phyloP scores from a whole-genome alignment of 2,888 invertebrate genomes.

The Pilophorus perplexus region DNA sequence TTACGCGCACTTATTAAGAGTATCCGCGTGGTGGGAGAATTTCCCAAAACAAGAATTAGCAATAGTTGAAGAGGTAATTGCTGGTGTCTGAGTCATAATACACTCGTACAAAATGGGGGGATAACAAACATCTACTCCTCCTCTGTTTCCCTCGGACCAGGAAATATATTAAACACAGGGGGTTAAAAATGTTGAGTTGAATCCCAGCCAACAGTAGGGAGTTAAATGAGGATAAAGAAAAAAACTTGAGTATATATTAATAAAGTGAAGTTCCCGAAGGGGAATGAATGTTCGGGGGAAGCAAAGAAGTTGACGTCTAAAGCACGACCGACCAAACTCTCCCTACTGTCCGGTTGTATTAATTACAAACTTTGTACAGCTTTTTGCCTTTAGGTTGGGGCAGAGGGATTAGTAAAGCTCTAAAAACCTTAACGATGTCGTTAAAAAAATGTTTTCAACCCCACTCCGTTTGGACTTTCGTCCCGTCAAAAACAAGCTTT shows the following conservation, averaged over 20 bases:
- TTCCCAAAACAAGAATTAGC: too few species aligned
- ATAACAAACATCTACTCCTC: too few species aligned
- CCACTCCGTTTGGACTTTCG: not conserved
- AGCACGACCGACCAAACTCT: constrained; percentile 5
- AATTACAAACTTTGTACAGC: constrained; percentile 16
- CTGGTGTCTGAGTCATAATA: too few species aligned
- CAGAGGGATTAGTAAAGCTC: not conserved
- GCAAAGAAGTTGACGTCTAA: constrained; percentile 5
- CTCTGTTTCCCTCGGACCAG: too few species aligned
- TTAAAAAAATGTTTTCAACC: constrained; percentile 1
- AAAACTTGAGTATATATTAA: not conserved
- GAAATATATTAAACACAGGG: too few species aligned
- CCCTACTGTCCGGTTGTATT: constrained; percentile 16
- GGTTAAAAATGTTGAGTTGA: too few species aligned
- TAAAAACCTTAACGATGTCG: constrained; percentile 14
- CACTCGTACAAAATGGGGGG: too few species aligned
- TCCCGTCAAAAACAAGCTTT: not conserved
- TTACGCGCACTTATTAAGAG: too few species aligned
- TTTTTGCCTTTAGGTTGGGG: constrained; percentile 7
- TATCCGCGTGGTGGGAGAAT: too few species aligned
- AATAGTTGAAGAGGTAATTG: too few species aligned
- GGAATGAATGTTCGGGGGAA: not conserved
- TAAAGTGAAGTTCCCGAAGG: not conserved
- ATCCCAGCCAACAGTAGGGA: not conserved
- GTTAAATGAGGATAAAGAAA: not conserved